Evolutionary conservation across 2,113 vertebrate genomes (phyloP).

Genomic region (Axis porcinus): DNA sequence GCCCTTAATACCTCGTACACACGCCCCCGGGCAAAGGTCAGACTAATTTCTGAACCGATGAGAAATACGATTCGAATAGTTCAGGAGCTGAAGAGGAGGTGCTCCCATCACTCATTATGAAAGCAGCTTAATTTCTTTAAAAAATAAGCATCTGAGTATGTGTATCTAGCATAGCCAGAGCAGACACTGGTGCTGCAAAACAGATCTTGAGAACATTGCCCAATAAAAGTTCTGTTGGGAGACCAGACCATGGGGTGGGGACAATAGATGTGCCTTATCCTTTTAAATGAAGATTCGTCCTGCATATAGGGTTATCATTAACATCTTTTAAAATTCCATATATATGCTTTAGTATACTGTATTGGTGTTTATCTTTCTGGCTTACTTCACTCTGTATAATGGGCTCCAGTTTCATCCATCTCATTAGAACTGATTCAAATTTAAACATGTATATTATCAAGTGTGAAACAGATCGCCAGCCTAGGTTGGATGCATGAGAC

Average conservation of each 20-base stretch:
- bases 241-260: not conserved
- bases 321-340: no score
- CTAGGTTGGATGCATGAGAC: no score
- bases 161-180: not conserved
- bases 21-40: not conserved
- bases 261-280: not conserved
- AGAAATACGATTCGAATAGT: not conserved
- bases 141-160: not conserved
- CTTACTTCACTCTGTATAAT: no score
- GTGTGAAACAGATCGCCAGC: no score
- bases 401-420: no score
- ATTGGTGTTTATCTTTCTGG: no score
- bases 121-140: not conserved
- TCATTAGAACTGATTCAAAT: no score
- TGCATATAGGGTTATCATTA: no score
- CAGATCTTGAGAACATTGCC: not conserved
- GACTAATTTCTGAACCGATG: constrained; percentile 19
- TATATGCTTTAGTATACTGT: no score
- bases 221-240: not conserved
- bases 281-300: not conserved
- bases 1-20: constrained; percentile 1
- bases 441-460: no score
- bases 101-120: not conserved
- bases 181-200: not conserved
- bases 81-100: not conserved